Evolutionary conservation across 2,888 invertebrate genomes (phyloP).

Genomic region (Caenorhabditis zanzibari): DNA sequence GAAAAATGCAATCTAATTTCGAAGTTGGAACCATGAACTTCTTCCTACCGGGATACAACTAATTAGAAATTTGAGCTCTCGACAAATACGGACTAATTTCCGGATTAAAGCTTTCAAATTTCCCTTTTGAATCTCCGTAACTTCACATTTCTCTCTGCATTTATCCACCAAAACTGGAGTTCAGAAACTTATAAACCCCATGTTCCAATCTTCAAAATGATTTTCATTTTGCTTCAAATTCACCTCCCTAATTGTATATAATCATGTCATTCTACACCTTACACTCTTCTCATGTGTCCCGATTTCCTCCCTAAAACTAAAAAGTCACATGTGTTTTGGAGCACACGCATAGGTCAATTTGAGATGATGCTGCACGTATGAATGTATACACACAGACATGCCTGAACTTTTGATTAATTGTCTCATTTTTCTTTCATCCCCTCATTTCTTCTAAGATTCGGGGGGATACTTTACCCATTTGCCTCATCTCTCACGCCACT

Average conservation of each 20-base stretch:
- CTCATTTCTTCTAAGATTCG: constrained; percentile 9
- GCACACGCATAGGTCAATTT: constrained; percentile 10
- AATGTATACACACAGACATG: background rate
- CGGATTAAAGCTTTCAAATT: no score
- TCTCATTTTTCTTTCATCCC: constrained; percentile 14
- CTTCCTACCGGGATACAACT: no score
- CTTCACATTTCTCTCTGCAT: no score
- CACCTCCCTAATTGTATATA: background rate
- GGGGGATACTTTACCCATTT: constrained; percentile 17
- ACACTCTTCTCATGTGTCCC: background rate
- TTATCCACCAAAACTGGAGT: no score
- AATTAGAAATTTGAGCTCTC: no score
- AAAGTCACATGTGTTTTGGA: constrained; percentile 29
- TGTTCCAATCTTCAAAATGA: no score
- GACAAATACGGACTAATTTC: background rate
- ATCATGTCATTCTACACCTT: background rate
- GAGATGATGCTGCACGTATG: constrained; percentile 24
- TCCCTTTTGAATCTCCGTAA: no score
- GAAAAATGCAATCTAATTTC: background rate
- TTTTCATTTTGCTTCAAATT: background rate
- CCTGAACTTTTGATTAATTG: constrained; percentile 62
- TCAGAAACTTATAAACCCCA: no score
- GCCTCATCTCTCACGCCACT: constrained; percentile 41
- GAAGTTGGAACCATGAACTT: background rate
- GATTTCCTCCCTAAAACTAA: constrained; percentile 3